These are phyloP conservation scores for Salticus scenicus DNA, from an alignment of 2,888 invertebrate genomes.

Conservation along the genomic window DNA sequence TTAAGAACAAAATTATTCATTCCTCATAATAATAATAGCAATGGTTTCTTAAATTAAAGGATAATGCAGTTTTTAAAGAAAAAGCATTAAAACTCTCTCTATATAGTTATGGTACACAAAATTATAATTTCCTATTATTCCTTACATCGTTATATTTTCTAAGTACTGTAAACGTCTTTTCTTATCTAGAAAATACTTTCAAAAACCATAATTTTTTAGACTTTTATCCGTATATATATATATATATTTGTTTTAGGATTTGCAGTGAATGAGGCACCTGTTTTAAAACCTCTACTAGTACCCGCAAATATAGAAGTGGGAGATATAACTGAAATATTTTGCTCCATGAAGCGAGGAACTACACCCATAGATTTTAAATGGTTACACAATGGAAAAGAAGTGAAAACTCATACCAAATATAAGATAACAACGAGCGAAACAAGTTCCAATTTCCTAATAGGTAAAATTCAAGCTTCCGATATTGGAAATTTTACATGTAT, in stretches of 20 bases:
- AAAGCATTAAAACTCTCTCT: too few relatives aligned
- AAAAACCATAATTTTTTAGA: too few relatives aligned
- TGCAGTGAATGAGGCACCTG: slow-evolving; percentile 1
- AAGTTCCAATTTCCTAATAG: slow-evolving; percentile 23
- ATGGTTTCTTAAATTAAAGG: too few relatives aligned
- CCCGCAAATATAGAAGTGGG: slow-evolving; percentile 44
- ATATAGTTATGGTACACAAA: too few relatives aligned
- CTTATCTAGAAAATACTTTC: too few relatives aligned
- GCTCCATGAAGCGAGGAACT: slow-evolving; percentile 62
- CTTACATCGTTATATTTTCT: too few relatives aligned
- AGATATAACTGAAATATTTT: slow-evolving; percentile 40
- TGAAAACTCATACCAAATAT: slow-evolving; percentile 5
- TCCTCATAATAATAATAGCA: too few relatives aligned
- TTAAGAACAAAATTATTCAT: too few relatives aligned
- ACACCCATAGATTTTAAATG: slow-evolving; percentile 66
- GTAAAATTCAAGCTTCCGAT: slow-evolving; percentile 34
- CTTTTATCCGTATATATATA: too few relatives aligned
- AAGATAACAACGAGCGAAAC: slow-evolving; percentile 10
- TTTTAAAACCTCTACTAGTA: slow-evolving; percentile 31
- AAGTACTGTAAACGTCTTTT: too few relatives aligned
- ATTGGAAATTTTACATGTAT: slow-evolving; percentile 66
- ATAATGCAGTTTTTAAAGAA: too few relatives aligned
- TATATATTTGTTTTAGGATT: not conserved
- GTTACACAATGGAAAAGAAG: slow-evolving; percentile 50
- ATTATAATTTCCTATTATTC: too few relatives aligned